Conservation (phyloP, 2,113 vertebrate genomes). For the Siniperca chuatsi region DNA sequence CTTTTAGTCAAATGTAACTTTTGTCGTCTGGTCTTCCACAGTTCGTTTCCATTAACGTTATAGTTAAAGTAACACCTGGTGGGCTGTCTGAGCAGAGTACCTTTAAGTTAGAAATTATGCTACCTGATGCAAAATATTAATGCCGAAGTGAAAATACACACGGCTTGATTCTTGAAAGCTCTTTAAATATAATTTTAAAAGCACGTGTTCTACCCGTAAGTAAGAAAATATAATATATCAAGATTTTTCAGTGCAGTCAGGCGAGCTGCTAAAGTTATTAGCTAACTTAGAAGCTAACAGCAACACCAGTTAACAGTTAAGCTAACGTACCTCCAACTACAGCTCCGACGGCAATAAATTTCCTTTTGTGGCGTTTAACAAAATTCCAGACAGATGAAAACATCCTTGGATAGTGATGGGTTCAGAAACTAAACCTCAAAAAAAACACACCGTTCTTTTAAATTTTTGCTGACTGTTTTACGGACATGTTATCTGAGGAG, state of each 20-base stretch:
- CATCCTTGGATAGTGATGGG: conserved; percentile 78
- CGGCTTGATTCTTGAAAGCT: rapidly evolving
- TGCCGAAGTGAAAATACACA: conserved; percentile 6
- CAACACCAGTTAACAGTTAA: background rate
- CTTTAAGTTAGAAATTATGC: background rate
- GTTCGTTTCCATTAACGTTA: background rate
- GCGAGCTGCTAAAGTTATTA: background rate
- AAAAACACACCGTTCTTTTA: background rate
- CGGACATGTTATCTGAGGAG: conserved; percentile 43
- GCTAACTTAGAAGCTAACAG: conserved; percentile 42
- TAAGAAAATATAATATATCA: background rate
- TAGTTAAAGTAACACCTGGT: background rate
- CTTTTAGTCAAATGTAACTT: background rate
- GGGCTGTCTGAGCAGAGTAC: too few relatives aligned
- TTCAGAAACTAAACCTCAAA: background rate
- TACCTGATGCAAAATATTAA: background rate
- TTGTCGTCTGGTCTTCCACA: rapidly evolving
- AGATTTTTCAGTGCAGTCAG: background rate
- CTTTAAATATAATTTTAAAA: background rate
- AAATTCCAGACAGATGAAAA: conserved; percentile 92
- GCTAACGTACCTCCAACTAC: conserved; percentile 88
- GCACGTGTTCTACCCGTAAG: rapidly evolving
- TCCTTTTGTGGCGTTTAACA: conserved; percentile 94
- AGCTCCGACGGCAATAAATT: conserved; percentile 91
- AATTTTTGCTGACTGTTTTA: background rate